Evolutionary conservation across 2,113 vertebrate species (phyloP).

Genomic region (Mus pahari): DNA sequence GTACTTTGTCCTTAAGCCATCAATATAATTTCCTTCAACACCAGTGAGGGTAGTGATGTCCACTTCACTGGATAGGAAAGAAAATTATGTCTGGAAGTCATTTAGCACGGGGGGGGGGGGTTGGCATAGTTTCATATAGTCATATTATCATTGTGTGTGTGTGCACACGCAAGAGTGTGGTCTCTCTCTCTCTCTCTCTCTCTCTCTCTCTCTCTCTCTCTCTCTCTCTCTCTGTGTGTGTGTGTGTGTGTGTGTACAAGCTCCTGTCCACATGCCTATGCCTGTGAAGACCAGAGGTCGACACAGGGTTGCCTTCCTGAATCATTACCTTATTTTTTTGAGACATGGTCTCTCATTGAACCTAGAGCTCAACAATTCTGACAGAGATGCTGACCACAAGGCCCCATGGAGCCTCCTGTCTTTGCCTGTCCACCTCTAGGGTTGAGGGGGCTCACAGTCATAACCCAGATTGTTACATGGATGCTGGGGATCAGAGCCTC

Average conservation of each 20-base stretch:
- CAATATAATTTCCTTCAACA: background rate
- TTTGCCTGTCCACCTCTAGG: background rate
- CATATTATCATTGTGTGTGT: background rate
- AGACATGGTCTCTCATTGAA: background rate
- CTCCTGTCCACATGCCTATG: background rate
- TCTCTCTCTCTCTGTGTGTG: no score
- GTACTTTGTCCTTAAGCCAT: background rate
- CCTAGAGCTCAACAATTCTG: background rate
- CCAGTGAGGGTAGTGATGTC: background rate
- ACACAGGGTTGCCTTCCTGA: background rate
- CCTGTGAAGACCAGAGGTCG: background rate
- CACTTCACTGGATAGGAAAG: background rate
- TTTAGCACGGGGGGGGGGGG: background rate
- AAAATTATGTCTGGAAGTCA: background rate
- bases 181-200: no score
- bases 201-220: no score
- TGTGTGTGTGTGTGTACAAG: background rate
- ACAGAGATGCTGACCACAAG: background rate
- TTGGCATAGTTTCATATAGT: background rate
- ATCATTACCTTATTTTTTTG: background rate
- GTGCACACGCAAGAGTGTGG: no score
- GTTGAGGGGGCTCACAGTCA: background rate
- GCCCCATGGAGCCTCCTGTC: no score
- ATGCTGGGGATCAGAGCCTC: background rate
- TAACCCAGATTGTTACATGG: background rate